A percentile compares a stretch with the other conserved stretches of the same genome.
Evolutionary conservation across 1,140 invertebrate genomes (phyloP).

Genomic region (Galleria mellonella): DNA sequence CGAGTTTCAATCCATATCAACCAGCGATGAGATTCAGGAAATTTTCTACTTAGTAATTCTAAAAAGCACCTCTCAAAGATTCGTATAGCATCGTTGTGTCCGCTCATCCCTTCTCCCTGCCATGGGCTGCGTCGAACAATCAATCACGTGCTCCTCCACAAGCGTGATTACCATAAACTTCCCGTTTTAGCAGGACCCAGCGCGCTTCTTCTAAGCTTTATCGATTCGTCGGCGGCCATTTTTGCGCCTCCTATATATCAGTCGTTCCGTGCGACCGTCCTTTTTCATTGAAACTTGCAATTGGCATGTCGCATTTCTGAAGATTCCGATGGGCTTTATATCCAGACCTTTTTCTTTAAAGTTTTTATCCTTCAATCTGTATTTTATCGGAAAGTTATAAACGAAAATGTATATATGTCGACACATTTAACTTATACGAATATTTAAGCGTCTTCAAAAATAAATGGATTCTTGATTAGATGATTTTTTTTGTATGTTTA

Average conservation of each 20-base stretch:
- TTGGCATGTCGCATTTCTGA: constrained; percentile 35
- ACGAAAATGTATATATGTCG: neutral
- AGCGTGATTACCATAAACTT: constrained; percentile 69
- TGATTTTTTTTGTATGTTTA: too few relatives aligned
- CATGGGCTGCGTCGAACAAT: constrained; percentile 45
- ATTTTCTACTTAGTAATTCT: constrained; percentile 2
- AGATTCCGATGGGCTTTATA: constrained; percentile 40
- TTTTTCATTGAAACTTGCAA: constrained; percentile 61
- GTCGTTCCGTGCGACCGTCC: constrained; percentile 39
- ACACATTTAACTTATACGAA: too few relatives aligned
- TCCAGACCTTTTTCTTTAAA: constrained; percentile 31
- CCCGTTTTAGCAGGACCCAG: constrained; percentile 58
- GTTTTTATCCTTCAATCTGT: constrained; percentile 24
- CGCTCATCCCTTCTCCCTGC: constrained; percentile 5
- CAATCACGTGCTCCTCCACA: constrained; percentile 60
- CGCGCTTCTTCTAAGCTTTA: constrained; percentile 56
- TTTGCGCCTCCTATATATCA: constrained; percentile 59
- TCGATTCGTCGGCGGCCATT: constrained; percentile 48
- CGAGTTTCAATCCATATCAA: neutral
- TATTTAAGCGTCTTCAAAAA: too few relatives aligned
- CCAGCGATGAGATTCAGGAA: neutral
- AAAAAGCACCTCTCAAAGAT: neutral
- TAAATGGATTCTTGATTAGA: too few relatives aligned
- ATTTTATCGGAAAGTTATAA: constrained; percentile 23
- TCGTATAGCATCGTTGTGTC: neutral